phyloP scores from a whole-genome alignment of 1,140 invertebrate genomes.

The Caenorhabditis tropicalis region DNA sequence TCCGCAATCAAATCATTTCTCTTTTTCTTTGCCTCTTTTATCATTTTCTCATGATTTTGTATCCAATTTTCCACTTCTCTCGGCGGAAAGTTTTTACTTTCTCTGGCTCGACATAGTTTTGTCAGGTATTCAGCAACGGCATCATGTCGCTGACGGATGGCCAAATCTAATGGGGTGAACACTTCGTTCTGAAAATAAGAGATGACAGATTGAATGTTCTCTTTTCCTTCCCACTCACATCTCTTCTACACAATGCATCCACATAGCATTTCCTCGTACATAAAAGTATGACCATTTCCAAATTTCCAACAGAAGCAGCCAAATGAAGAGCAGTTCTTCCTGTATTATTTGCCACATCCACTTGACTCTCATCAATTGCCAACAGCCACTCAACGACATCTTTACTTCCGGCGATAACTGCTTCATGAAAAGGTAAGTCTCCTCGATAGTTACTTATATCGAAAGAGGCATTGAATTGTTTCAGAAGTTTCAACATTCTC shows the following conservation, averaged over 20 bases:
- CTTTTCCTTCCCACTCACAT: background rate
- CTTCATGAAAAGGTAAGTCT: slow-evolving; percentile 91
- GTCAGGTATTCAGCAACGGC: slow-evolving; percentile 64
- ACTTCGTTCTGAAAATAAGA: slow-evolving; percentile 54
- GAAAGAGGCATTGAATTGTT: slow-evolving; percentile 84
- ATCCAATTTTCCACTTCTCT: slow-evolving; percentile 34
- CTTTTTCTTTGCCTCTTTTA: slow-evolving; percentile 48
- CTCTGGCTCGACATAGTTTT: background rate
- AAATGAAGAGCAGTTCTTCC: slow-evolving; percentile 91
- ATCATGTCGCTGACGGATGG: slow-evolving; percentile 59
- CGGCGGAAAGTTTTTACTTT: slow-evolving; percentile 38
- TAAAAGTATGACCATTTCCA: slow-evolving; percentile 83
- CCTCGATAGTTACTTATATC: slow-evolving; percentile 90
- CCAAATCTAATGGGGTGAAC: slow-evolving; percentile 63
- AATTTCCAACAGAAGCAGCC: slow-evolving; percentile 89
- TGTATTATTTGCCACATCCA: slow-evolving; percentile 88
- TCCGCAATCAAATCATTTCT: background rate
- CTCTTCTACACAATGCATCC: slow-evolving; percentile 67
- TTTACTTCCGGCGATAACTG: slow-evolving; percentile 86
- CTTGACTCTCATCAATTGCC: slow-evolving; percentile 81
- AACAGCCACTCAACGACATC: slow-evolving; percentile 79
- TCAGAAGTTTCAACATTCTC: slow-evolving; percentile 81
- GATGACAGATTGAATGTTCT: background rate
- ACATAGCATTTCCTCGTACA: slow-evolving; percentile 72
- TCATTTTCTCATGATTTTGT: slow-evolving; percentile 61